Evolutionary conservation across 1,140 invertebrate species (phyloP).

Genomic region (Cherax destructor): DNA sequence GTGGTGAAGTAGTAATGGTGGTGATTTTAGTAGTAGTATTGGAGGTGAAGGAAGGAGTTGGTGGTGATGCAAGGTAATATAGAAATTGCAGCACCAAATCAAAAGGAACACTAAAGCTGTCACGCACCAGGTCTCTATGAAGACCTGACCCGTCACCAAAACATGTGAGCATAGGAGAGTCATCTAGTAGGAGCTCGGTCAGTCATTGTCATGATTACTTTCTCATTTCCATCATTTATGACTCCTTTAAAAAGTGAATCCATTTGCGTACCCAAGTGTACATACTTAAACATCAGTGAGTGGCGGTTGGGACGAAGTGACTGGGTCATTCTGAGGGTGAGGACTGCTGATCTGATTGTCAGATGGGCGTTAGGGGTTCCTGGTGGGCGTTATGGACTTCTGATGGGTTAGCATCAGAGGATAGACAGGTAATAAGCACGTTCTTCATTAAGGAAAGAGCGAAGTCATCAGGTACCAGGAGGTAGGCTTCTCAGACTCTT

Average conservation of each 20-base stretch:
- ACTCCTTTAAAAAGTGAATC: neutral
- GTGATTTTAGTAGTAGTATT: no score
- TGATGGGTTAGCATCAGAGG: neutral
- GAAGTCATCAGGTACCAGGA: conserved; percentile 31
- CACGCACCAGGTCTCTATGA: neutral
- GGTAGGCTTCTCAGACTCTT: neutral
- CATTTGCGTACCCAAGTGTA: neutral
- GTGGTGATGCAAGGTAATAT: no score
- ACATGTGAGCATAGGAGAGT: neutral
- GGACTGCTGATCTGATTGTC: neutral
- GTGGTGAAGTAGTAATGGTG: no score
- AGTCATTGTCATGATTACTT: neutral
- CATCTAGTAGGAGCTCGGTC: neutral
- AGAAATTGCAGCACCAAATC: neutral
- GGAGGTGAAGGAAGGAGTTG: no score
- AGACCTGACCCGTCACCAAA: neutral
- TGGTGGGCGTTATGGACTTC: neutral
- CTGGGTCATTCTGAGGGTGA: neutral
- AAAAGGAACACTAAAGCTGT: no score
- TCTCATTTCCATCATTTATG: neutral
- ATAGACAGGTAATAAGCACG: conserved; percentile 44
- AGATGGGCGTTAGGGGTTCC: conserved; percentile 3
- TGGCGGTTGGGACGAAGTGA: neutral
- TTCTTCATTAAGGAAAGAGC: conserved; percentile 53
- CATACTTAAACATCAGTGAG: conserved; percentile 3